phyloP scores from a whole-genome alignment of 2,888 invertebrate genomes.

The Isotomurus palustris region DNA sequence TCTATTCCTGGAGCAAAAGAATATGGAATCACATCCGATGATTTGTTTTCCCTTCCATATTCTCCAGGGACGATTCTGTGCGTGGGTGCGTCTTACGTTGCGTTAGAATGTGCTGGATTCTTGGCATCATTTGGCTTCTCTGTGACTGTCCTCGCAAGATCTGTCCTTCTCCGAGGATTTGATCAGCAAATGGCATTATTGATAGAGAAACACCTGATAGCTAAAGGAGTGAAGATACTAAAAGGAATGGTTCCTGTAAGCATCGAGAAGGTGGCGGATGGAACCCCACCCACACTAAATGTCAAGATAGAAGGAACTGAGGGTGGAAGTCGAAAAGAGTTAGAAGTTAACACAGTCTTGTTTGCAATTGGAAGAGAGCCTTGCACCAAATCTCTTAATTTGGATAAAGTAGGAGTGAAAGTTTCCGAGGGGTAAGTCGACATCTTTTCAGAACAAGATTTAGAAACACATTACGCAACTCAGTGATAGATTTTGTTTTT shows the following conservation, averaged over 20 bases:
- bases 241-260: conserved; percentile 51
- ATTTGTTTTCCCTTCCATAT: conserved; percentile 55
- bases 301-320: neutral
- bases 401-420: conserved; percentile 48
- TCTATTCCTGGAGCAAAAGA: conserved; percentile 50
- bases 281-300: conserved; percentile 9
- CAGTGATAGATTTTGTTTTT: conserved; percentile 51
- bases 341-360: conserved; percentile 55
- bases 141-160: conserved; percentile 54
- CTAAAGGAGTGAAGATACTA: conserved; percentile 53
- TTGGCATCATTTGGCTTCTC: conserved; percentile 53
- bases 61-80: conserved; percentile 52
- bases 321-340: neutral
- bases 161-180: conserved; percentile 55
- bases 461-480: no score
- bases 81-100: conserved; percentile 59
- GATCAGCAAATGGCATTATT: conserved; percentile 57
- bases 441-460: no score
- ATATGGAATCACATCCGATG: conserved; percentile 57
- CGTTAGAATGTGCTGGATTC: conserved; percentile 59
- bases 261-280: conserved; percentile 51
- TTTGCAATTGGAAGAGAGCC: conserved; percentile 58
- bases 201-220: conserved; percentile 54
- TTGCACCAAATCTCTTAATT: conserved; percentile 49
- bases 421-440: conserved; percentile 36